phyloP scores from a whole-genome alignment of 1,140 invertebrate species.

The Odontomachus brunneus region DNA sequence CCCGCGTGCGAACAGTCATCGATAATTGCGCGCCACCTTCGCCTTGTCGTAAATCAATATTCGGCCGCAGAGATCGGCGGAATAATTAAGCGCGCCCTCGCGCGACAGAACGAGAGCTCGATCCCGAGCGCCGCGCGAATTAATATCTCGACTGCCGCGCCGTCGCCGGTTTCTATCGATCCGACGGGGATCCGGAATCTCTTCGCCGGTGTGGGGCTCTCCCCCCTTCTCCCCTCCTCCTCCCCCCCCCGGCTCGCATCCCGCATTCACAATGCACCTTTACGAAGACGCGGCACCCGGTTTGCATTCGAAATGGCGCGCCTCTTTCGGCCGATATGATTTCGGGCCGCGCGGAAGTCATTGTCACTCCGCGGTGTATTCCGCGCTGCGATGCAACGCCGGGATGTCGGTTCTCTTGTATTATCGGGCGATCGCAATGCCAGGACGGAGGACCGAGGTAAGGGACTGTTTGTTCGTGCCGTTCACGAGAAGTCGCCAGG shows the following conservation, averaged over 20 bases:
- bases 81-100: slow-evolving; percentile 69
- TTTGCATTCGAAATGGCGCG: slow-evolving; percentile 63
- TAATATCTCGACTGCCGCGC: slow-evolving; percentile 68
- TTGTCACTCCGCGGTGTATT: slow-evolving; percentile 15
- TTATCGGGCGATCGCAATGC: not conserved
- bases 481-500: too few relatives aligned
- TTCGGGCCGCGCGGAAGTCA: not conserved
- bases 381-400: not conserved
- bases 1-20: slow-evolving; percentile 61
- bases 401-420: not conserved
- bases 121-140: slow-evolving; percentile 66
- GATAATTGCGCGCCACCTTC: slow-evolving; percentile 67
- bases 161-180: slow-evolving; percentile 57
- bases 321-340: not conserved
- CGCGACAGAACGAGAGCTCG: slow-evolving; percentile 63
- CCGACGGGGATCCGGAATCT: slow-evolving; percentile 60
- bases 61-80: slow-evolving; percentile 65
- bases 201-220: not conserved
- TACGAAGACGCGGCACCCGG: slow-evolving; percentile 34
- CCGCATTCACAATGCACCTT: slow-evolving; percentile 61
- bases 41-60: slow-evolving; percentile 64
- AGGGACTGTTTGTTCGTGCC: too few relatives aligned
- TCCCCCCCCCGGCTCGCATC: not conserved
- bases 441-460: too few relatives aligned
- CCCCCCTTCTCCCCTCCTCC: too few relatives aligned